Base-by-base conservation (phyloP, 2,797 vertebrate genomes). In the Peromyscus melanophrys region DNA sequence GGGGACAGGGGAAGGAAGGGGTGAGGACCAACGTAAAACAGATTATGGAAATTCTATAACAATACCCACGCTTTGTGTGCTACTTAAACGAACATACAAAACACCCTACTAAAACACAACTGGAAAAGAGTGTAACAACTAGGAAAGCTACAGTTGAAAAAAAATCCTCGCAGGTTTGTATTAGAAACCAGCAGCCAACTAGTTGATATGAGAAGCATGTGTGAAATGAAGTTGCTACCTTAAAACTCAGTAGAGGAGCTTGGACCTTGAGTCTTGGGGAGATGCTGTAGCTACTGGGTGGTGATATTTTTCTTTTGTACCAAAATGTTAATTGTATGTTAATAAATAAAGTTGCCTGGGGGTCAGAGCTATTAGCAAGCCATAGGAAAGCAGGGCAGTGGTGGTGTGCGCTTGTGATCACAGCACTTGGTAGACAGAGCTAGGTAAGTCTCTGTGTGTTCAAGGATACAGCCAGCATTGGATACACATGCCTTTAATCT, bases 241-340 rank as follows among this genome's bases (percentile, higher is more conserved):
- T 90, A 49, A 96, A 61, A 40, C 52, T 81, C 40, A 67, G n/a
- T 31, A 91, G 87, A 29, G 21, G 31, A 71, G 16, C 37, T 73
- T 90, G n/a, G 17, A 87, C 73, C 21, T 73, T 82, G 37, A 82
- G 9, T 77, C 14, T 85, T 89, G 88, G 55, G 29, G 81, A 85
- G 46, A 13, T 67, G 78, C 57, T 81, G 1, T 67, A 23, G 63
- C 34, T 84, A 63, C 86, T 88, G 40, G 40, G 40, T n/a, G n/a
- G n/a, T n/a, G n/a, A n/a, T n/a, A n/a, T n/a, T n/a, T n/a, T n/a
- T n/a, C n/a, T n/a, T n/a, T n/a, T n/a, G n/a, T n/a, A n/a, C n/a
- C n/a, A n/a, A n/a, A n/a, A n/a, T n/a, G n/a, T n/a, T n/a, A n/a
- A n/a, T n/a, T n/a, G n/a, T n/a, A n/a, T n/a, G n/a, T n/a, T n/a